Evolutionary conservation across 2,888 invertebrate genomes (phyloP).

Genomic region (Oxyteleia sp.): DNA sequence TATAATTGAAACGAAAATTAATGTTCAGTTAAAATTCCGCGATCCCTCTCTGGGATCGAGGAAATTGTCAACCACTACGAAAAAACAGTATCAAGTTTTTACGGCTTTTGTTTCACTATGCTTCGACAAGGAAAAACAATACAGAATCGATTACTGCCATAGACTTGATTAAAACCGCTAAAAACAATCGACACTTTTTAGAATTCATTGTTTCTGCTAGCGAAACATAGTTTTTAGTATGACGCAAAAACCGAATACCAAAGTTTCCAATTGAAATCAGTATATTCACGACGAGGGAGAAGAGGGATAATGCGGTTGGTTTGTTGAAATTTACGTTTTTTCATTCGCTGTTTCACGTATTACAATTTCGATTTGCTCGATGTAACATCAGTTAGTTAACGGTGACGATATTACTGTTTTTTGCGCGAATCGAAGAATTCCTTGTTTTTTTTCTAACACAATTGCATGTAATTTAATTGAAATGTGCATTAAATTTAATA

Average conservation of each 20-base stretch:
- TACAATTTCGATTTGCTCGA: not conserved
- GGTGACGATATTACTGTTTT: too few species aligned
- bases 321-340: slow-evolving; percentile 4
- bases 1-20: too few species aligned
- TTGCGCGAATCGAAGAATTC: too few species aligned
- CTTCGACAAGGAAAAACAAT: slow-evolving; percentile 24
- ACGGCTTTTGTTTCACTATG: slow-evolving; percentile 18
- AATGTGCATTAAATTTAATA: too few species aligned
- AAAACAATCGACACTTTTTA: slow-evolving; percentile 39
- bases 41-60: not conserved
- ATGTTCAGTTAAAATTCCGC: too few species aligned
- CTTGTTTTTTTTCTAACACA: too few species aligned
- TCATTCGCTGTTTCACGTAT: slow-evolving; percentile 11
- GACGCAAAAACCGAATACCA: slow-evolving; percentile 3
- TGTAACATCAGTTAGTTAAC: slow-evolving; percentile 1
- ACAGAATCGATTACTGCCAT: slow-evolving; percentile 31
- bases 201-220: slow-evolving; percentile 34
- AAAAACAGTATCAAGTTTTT: slow-evolving; percentile 20
- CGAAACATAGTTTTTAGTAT: slow-evolving; percentile 23
- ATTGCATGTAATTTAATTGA: too few species aligned
- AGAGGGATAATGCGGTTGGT: slow-evolving; percentile 2
- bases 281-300: not conserved
- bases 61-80: slow-evolving; percentile 8
- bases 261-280: slow-evolving; percentile 8
- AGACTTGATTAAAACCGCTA: slow-evolving; percentile 47